Base-by-base conservation (phyloP, 2,797 vertebrate genomes). In the Naso thynnoides region DNA sequence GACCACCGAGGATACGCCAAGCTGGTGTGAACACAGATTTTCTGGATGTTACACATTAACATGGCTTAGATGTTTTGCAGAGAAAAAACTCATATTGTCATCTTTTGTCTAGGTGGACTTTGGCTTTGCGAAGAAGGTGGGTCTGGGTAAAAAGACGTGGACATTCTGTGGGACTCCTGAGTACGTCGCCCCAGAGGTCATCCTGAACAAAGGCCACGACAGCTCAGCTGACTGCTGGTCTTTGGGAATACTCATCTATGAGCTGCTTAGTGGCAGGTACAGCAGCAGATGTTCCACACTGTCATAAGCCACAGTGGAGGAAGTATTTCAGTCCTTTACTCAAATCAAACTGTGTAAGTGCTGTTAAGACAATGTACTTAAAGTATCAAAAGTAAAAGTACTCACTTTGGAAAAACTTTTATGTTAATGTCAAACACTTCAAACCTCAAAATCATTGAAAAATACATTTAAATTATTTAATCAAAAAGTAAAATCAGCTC, bases 91-190 rank as follows among this genome's bases (percentile, higher is more conserved):
- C 10, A n/a, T 19, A 0, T 10, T 0, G 1, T 36, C 26, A 24
- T 55, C 3, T 29, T 10, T 31, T 16, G 0, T 1, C 0, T 54
- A 94, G 93, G 90, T 91, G 59, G 92, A 94, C 77, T 93, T 93
- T 65, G 93, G 93, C n/a, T 94, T 94, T 23, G 92, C 93, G 2
- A 94, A 94, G 83, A 91, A 92, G 57, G 90, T 94, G 33, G 93
- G 92, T 41, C 82, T 92, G 53, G 92, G 93, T 2, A 92, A 93
- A 80, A 94, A 94, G 85, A 93, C 92, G 0, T 94, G 92, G 93
- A 94, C 93, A 0, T 94, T 94, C 18, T 94, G 93, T 44, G 93
- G 93, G 29, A 93, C 93, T 3, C 93, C 93, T 0, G 93, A 94
- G 76, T 94, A 94, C 10, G 92, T 94, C 2, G 93, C 93, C 39